Percentiles rank a stretch among this genome's conserved stretches.
phyloP scores from a whole-genome alignment of 2,888 invertebrate species.

The Drosophila seclusa region DNA sequence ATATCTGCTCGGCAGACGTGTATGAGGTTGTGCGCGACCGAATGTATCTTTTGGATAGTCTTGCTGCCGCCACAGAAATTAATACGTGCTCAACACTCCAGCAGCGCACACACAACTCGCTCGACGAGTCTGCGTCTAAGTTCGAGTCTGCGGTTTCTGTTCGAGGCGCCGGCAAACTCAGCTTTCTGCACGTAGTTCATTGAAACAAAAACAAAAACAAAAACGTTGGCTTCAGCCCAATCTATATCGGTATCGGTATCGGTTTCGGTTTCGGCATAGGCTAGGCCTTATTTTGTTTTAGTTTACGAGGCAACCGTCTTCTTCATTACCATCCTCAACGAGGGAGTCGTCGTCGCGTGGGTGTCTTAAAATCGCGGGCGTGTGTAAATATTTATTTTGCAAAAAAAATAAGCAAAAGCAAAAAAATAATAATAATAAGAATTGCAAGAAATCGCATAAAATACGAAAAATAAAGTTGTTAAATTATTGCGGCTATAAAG shows the following conservation, averaged over 20 bases:
- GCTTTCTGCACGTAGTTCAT: slow-evolving; percentile 18
- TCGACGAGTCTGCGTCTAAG: slow-evolving; percentile 22
- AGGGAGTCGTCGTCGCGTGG: slow-evolving; percentile 49
- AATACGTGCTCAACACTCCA: slow-evolving; percentile 82
- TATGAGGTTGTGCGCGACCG: slow-evolving; percentile 61
- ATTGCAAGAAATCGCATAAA: slow-evolving; percentile 11
- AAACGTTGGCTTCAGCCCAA: slow-evolving; percentile 27
- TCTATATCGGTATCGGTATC: slow-evolving; percentile 19
- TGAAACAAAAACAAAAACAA: neutral
- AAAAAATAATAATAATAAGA: slow-evolving; percentile 1
- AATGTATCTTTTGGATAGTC: slow-evolving; percentile 75
- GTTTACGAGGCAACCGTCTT: slow-evolving; percentile 37
- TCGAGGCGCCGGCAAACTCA: slow-evolving; percentile 35
- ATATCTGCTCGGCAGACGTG: slow-evolving; percentile 11
- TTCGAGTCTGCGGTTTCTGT: slow-evolving; percentile 21
- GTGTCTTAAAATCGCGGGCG: slow-evolving; percentile 44
- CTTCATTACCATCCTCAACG: slow-evolving; percentile 30
- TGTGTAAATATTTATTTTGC: slow-evolving; percentile 58
- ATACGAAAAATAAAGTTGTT: slow-evolving; percentile 56
- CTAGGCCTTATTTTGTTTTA: slow-evolving; percentile 38
- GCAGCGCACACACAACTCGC: slow-evolving; percentile 73
- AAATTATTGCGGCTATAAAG: slow-evolving; percentile 48
- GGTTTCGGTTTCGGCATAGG: slow-evolving; percentile 3
- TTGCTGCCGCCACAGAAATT: slow-evolving; percentile 76
- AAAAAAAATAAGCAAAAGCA: slow-evolving; percentile 6